Base-by-base conservation (phyloP, 2,797 vertebrate species). In the Diceros bicornis region DNA sequence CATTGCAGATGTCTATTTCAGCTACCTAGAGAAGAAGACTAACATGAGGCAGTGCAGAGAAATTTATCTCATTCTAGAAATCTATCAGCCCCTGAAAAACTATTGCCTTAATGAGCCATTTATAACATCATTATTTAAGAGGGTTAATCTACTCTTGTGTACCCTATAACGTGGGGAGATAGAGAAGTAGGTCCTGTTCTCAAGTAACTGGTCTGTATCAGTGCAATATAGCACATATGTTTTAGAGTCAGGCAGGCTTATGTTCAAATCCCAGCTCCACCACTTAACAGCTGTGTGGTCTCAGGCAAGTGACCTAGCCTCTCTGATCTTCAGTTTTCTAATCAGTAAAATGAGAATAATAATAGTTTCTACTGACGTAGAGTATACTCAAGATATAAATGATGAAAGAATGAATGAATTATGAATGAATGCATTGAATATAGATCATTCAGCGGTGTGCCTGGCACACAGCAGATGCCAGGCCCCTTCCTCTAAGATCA, bases 341-440 rank as follows among this genome's bases (percentile, higher is more conserved):
- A 83, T 88, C 20, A 55, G 81, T 32, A 79, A 90, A 66, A 32
- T 44, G n/a, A 91, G 11, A 10, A 34, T 77, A 47, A 41, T 71
- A 64, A 82, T 88, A 91, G 34, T 85, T 84, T 94, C 55, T 78
- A 59, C 18, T 79, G 27, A 32, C 34, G 89, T 97, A 47, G 41
- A 72, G 61, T 91, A 86, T 75, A 47, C 23, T 44, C 2, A 66
- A 93, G 55, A 55, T 81, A 79, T 61, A 89, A 94, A 29, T 66
- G 64, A 52, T 91, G 17, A 93, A 93, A 4, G 10, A 79, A 92
- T 86, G 50, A 96, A 75, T 59, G 7, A 75, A 90, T 52, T 12
- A 92, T 86, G 50, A 96, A 75, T 84, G 14, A n/a, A 55, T 72
- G 3, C 16, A 69, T 62, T 94, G 21, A 62, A 94, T 55, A 12